Evolutionary conservation across 1,140 invertebrate species (phyloP).

Genomic region (Drosophila persimilis): DNA sequence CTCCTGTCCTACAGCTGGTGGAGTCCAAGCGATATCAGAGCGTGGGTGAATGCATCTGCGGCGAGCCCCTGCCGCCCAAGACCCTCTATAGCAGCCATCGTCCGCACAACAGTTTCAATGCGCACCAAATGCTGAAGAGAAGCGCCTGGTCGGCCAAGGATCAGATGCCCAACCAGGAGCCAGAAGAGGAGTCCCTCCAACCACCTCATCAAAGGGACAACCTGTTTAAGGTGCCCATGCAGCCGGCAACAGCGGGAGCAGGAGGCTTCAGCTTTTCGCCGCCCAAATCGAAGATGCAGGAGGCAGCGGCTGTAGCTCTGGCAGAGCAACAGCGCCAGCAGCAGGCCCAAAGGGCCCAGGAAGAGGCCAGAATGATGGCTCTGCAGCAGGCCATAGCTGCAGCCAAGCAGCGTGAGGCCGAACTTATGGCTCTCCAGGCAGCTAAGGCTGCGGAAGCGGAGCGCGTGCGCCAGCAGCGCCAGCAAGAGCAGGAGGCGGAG

Average conservation of each 20-base stretch:
- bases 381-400: slow-evolving; percentile 52
- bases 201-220: slow-evolving; percentile 19
- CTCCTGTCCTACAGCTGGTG: slow-evolving; percentile 84
- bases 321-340: slow-evolving; percentile 17
- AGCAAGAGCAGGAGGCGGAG: slow-evolving; percentile 2
- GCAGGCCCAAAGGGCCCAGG: slow-evolving; percentile 13
- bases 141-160: slow-evolving; percentile 70
- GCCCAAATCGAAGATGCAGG: slow-evolving; percentile 3
- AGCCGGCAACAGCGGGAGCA: slow-evolving; percentile 7
- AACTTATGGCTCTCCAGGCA: slow-evolving; percentile 44
- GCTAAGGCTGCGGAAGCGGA: slow-evolving; percentile 32
- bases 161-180: slow-evolving; percentile 51
- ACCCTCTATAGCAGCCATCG: slow-evolving; percentile 84
- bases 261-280: slow-evolving; percentile 13
- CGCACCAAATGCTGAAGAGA: slow-evolving; percentile 84
- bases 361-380: slow-evolving; percentile 46
- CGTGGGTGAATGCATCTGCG: slow-evolving; percentile 88
- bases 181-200: not conserved
- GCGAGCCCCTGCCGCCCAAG: slow-evolving; percentile 84
- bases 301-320: slow-evolving; percentile 1
- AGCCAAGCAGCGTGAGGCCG: slow-evolving; percentile 52
- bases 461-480: slow-evolving; percentile 18
- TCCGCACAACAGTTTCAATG: slow-evolving; percentile 88
- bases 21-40: slow-evolving; percentile 86
- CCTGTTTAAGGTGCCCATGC: slow-evolving; percentile 61